Conservation (phyloP, 2,888 invertebrate genomes). For the Aporophyla lueneburgensis region DNA sequence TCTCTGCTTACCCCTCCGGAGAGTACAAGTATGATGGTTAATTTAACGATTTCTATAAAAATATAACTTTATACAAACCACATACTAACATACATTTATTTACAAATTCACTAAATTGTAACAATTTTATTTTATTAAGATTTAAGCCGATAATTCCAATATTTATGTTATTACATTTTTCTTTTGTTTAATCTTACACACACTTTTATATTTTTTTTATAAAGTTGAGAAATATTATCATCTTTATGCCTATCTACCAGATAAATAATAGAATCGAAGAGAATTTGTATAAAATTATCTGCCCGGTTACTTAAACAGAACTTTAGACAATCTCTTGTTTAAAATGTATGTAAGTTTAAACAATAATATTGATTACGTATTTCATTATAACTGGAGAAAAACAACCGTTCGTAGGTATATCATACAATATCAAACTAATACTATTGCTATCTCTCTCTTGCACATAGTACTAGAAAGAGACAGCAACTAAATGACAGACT, state of each 20-base stretch:
- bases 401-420: constrained; percentile 16
- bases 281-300: not conserved
- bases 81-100: constrained; percentile 51
- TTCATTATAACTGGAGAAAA: constrained; percentile 20
- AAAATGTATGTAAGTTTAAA: constrained; percentile 39
- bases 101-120: constrained; percentile 61
- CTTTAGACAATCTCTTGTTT: not conserved
- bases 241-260: not conserved
- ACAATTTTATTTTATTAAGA: constrained; percentile 42
- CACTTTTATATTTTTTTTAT: not conserved
- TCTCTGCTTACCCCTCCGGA: not conserved
- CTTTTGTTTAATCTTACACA: constrained; percentile 33
- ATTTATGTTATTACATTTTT: constrained; percentile 11
- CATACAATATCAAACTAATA: constrained; percentile 19
- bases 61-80: constrained; percentile 41
- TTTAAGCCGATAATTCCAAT: constrained; percentile 60
- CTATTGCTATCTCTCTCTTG: not conserved
- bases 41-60: constrained; percentile 11
- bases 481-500: not conserved
- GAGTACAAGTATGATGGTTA: not conserved
- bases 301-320: not conserved
- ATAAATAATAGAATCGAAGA: not conserved
- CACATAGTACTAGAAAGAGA: not conserved
- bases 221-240: not conserved
- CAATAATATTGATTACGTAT: constrained; percentile 9